A percentile compares a stretch with the other conserved stretches of the same genome.
These are phyloP conservation scores for Felis catus DNA, from an alignment of 2,113 vertebrate species.

Conservation along the genomic window DNA sequence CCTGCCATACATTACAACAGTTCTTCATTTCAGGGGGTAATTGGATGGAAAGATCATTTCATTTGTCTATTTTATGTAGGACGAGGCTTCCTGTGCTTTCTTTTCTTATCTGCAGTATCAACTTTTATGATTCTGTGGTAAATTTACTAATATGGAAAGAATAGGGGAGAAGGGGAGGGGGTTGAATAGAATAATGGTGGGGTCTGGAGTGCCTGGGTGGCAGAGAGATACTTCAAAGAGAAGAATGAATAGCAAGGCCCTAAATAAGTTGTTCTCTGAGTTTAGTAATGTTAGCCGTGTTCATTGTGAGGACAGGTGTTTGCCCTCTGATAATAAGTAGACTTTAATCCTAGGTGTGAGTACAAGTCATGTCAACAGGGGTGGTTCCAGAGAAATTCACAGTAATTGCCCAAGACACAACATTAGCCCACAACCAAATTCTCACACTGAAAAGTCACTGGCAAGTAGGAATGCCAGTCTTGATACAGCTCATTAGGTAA, in stretches of 20 bases:
- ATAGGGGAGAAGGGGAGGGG: neutral
- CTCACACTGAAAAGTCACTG: constrained; percentile 13
- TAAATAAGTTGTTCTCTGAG: neutral
- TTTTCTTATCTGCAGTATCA: neutral
- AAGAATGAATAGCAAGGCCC: neutral
- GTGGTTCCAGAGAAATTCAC: constrained; percentile 56
- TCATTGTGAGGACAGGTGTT: constrained; percentile 24
- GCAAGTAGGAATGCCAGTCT: neutral
- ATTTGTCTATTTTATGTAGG: neutral
- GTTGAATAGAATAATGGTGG: neutral
- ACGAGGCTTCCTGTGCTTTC: neutral
- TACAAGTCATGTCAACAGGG: constrained; percentile 47
- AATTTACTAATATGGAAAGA: neutral
- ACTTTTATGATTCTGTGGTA: neutral
- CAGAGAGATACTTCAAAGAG: neutral
- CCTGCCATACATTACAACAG: neutral
- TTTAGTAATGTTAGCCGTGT: neutral
- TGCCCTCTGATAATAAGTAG: constrained; percentile 35
- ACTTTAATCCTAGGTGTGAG: constrained; percentile 55
- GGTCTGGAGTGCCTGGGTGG: neutral
- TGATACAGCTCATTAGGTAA: constrained; percentile 6
- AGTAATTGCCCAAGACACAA: constrained; percentile 49
- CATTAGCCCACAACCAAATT: constrained; percentile 41
- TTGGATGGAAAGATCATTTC: neutral
- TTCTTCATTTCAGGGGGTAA: neutral